These are phyloP conservation scores for Tylochromis polylepis DNA, from an alignment of 2,113 vertebrate genomes.

Conservation along the genomic window DNA sequence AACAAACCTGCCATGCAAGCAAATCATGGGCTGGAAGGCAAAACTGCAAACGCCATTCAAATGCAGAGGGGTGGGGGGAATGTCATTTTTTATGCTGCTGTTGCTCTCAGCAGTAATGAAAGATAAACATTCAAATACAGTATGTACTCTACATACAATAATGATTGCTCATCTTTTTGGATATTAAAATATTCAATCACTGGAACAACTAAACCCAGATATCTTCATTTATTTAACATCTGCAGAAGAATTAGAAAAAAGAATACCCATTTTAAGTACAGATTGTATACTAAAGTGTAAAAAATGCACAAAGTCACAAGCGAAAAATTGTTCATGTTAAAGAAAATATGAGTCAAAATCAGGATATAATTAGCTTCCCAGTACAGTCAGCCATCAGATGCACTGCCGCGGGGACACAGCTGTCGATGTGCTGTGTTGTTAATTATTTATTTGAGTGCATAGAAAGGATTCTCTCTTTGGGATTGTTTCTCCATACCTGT, in stretches of 20 bases:
- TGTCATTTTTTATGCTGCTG: background rate
- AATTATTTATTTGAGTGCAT: background rate
- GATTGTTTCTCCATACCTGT: background rate
- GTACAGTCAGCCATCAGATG: background rate
- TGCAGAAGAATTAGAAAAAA: background rate
- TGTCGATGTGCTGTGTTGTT: background rate
- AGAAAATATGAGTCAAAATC: background rate
- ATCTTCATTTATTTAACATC: background rate
- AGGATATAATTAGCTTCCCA: background rate
- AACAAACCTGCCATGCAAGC: constrained; percentile 42
- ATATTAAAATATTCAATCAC: background rate
- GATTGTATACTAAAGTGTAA: background rate
- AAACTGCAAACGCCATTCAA: constrained; percentile 10
- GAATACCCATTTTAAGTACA: background rate
- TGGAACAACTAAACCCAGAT: background rate
- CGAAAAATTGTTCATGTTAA: background rate
- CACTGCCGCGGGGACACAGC: background rate
- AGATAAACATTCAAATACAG: background rate
- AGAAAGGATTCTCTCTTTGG: constrained; percentile 9
- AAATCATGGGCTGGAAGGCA: background rate
- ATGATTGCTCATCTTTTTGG: background rate
- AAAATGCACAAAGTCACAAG: background rate
- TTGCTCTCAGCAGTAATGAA: background rate
- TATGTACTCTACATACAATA: background rate
- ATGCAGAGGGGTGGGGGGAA: background rate